These are phyloP conservation scores for Enteromius paludinosus DNA, from an alignment of 2,797 vertebrate genomes.

Conservation along the genomic window DNA sequence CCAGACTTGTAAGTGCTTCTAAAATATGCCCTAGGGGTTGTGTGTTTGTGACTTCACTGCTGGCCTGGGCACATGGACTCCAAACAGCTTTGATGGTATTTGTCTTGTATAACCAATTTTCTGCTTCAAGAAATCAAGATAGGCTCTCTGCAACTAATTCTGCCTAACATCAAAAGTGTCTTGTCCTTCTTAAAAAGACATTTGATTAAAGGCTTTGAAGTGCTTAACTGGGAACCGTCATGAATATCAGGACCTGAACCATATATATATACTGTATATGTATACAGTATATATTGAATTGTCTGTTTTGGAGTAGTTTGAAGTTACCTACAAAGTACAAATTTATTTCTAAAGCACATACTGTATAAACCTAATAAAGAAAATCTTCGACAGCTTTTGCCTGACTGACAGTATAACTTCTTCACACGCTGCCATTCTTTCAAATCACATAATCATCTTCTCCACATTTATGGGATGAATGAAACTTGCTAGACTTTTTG, in stretches of 20 bases:
- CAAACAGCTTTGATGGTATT: conserved; percentile 4
- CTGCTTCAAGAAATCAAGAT: neutral
- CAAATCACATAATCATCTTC: conserved; percentile 7
- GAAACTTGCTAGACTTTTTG: neutral
- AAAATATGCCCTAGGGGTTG: conserved; percentile 3
- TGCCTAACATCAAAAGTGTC: neutral
- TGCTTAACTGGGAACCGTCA: neutral
- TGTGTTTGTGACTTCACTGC: neutral
- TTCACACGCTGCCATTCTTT: neutral
- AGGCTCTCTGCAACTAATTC: neutral
- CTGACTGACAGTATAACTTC: neutral
- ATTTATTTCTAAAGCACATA: neutral
- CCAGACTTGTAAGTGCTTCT: neutral
- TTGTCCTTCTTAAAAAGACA: conserved; percentile 3
- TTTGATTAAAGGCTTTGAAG: conserved; percentile 10
- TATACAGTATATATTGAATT: too few relatives aligned
- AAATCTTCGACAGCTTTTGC: neutral
- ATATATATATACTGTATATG: too few relatives aligned
- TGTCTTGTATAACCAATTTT: conserved; percentile 17
- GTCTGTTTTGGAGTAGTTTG: neutral
- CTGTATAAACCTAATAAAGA: neutral
- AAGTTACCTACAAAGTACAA: neutral
- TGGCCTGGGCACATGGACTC: neutral
- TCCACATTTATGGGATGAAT: neutral
- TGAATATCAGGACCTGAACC: neutral